phyloP scores from a whole-genome alignment of 2,113 vertebrate species.

The Ammospiza caudacuta region DNA sequence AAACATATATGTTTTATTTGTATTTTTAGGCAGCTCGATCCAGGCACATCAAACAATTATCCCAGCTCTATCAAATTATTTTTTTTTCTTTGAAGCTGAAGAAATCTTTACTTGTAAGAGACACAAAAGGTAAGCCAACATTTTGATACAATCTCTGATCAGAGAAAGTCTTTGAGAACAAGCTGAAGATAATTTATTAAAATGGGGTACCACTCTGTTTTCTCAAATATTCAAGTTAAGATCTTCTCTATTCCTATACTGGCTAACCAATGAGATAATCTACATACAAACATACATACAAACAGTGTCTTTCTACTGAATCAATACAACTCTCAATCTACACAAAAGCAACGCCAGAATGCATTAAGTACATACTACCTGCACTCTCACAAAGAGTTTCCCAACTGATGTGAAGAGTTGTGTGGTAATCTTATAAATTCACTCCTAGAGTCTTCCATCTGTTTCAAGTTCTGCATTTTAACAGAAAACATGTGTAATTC shows the following conservation, averaged over 20 bases:
- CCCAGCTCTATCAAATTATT: neutral
- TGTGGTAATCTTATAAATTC: slow-evolving; percentile 52
- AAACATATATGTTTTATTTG: neutral
- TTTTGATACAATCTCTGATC: slow-evolving; percentile 1
- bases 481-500: slow-evolving; percentile 22
- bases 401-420: neutral
- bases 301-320: slow-evolving; percentile 52
- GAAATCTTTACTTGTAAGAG: neutral
- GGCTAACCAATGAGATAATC: slow-evolving; percentile 54
- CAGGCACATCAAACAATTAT: slow-evolving; percentile 7
- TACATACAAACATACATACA: slow-evolving; percentile 47
- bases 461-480: slow-evolving; percentile 33
- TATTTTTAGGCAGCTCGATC: neutral
- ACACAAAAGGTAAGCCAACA: neutral
- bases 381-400: neutral
- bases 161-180: neutral
- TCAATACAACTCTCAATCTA: slow-evolving; percentile 27
- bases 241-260: neutral
- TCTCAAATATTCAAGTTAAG: neutral
- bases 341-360: slow-evolving; percentile 16
- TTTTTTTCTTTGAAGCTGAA: neutral
- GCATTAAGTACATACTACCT: neutral
- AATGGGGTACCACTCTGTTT: slow-evolving; percentile 5
- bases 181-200: neutral
- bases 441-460: neutral